Evolutionary conservation across 2,888 invertebrate species (phyloP).

Genomic region (Rhamphomyia laevipes): DNA sequence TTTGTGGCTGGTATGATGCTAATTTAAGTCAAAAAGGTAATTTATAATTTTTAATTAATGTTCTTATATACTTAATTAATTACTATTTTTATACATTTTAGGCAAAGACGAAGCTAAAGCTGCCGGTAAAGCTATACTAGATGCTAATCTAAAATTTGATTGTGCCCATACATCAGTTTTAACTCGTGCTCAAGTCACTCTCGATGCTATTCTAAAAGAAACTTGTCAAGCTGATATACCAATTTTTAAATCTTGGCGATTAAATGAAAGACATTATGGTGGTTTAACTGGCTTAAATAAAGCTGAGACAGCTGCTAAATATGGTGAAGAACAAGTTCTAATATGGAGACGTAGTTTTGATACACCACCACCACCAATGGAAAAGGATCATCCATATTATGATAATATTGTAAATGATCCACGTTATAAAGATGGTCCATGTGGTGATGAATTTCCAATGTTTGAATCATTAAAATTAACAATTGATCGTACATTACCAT

Average conservation of each 20-base stretch:
- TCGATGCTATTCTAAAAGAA: constrained; percentile 55
- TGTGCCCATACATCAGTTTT: constrained; percentile 72
- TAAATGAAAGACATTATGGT: constrained; percentile 83
- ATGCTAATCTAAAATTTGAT: constrained; percentile 64
- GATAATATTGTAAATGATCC: constrained; percentile 65
- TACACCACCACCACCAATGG: constrained; percentile 76
- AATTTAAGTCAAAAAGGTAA: constrained; percentile 58
- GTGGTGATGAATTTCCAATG: constrained; percentile 68
- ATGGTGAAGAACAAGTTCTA: constrained; percentile 71
- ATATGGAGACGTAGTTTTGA: constrained; percentile 83
- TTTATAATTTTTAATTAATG: constrained; percentile 5
- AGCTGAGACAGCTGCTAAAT: constrained; percentile 76
- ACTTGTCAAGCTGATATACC: constrained; percentile 58
- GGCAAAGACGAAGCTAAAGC: constrained; percentile 35
- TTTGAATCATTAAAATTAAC: constrained; percentile 77
- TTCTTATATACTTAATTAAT: not conserved
- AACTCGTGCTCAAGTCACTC: constrained; percentile 67
- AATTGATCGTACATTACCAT: constrained; percentile 73
- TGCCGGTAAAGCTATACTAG: constrained; percentile 68
- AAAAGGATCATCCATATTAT: constrained; percentile 64
- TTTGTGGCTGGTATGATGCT: constrained; percentile 65
- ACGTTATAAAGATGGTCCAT: constrained; percentile 61
- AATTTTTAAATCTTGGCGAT: constrained; percentile 64
- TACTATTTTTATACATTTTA: constrained; percentile 11
- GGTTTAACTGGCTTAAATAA: constrained; percentile 82